Percentiles rank a stretch among this genome's conserved stretches.
Evolutionary conservation across 2,797 vertebrate genomes (phyloP).

Genomic region (Rallus crepitans): DNA sequence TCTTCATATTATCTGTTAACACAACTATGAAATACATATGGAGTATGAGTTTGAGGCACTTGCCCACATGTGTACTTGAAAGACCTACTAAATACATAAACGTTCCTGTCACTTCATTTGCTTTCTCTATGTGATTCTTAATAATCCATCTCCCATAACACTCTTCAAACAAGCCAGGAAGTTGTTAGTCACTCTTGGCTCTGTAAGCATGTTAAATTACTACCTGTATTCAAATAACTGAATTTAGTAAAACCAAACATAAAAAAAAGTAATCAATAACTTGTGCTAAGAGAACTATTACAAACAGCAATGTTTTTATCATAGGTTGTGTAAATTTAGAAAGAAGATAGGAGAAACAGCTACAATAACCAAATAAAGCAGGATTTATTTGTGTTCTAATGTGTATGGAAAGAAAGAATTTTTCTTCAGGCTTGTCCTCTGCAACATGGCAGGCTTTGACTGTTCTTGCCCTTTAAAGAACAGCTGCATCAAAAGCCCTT

Average conservation of each 20-base stretch:
- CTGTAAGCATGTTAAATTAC: not conserved
- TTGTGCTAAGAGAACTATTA: not conserved
- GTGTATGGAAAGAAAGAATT: not conserved
- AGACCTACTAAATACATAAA: not conserved
- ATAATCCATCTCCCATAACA: not conserved
- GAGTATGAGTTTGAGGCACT: not conserved
- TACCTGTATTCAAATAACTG: not conserved
- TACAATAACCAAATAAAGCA: not conserved
- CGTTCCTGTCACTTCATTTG: not conserved
- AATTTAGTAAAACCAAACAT: not conserved
- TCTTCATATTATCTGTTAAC: not conserved
- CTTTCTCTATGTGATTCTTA: not conserved
- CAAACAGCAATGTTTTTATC: not conserved
- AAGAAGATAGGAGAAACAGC: not conserved
- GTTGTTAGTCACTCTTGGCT: not conserved
- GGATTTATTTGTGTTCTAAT: not conserved
- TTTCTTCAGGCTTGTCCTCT: not conserved
- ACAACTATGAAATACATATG: not conserved
- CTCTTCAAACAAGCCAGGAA: not conserved
- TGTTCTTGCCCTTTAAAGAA: not conserved
- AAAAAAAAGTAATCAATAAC: not conserved
- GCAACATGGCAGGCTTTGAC: not conserved
- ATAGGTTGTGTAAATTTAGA: not conserved
- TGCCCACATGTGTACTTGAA: not conserved
- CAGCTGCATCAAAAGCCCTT: not conserved